Conservation (phyloP, 2,797 vertebrate genomes). For the Botia kubotai region DNA sequence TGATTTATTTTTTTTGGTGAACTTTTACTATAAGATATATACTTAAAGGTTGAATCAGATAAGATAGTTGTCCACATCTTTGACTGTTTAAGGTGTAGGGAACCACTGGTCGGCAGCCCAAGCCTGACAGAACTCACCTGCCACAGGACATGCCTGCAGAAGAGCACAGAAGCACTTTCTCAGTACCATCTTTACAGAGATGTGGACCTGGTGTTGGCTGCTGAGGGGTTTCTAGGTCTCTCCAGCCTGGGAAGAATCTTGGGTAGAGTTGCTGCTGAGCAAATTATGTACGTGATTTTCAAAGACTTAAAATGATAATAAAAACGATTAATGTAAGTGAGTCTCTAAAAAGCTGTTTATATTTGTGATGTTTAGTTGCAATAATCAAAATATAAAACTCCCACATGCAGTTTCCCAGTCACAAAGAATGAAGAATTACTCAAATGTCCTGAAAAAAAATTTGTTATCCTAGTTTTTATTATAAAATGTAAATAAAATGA, state of each 20-base stretch:
- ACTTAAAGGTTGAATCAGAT: too few relatives aligned
- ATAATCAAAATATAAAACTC: too few relatives aligned
- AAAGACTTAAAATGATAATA: slow-evolving; percentile 77
- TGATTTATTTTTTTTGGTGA: too few relatives aligned
- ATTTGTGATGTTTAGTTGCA: not conserved
- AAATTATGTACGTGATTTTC: slow-evolving; percentile 89
- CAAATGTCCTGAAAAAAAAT: too few relatives aligned
- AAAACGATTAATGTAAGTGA: too few relatives aligned
- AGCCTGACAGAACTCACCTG: slow-evolving; percentile 82
- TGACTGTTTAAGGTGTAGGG: slow-evolving; percentile 79
- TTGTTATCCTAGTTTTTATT: too few relatives aligned
- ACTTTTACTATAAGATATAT: too few relatives aligned
- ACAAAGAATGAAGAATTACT: too few relatives aligned
- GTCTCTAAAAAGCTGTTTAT: not conserved
- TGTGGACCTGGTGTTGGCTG: slow-evolving; percentile 83
- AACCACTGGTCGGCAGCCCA: slow-evolving; percentile 81
- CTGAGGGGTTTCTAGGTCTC: slow-evolving; percentile 84
- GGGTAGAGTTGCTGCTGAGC: slow-evolving; percentile 81
- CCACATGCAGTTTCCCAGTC: too few relatives aligned
- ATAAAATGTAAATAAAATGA: too few relatives aligned
- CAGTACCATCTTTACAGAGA: slow-evolving; percentile 75
- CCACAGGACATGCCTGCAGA: slow-evolving; percentile 83
- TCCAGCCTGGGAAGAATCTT: slow-evolving; percentile 82
- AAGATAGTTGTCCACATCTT: not conserved
- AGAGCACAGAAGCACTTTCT: slow-evolving; percentile 76